Evolutionary conservation across 2,797 vertebrate genomes (phyloP).

Genomic region (Paramormyrops hopkinsi): DNA sequence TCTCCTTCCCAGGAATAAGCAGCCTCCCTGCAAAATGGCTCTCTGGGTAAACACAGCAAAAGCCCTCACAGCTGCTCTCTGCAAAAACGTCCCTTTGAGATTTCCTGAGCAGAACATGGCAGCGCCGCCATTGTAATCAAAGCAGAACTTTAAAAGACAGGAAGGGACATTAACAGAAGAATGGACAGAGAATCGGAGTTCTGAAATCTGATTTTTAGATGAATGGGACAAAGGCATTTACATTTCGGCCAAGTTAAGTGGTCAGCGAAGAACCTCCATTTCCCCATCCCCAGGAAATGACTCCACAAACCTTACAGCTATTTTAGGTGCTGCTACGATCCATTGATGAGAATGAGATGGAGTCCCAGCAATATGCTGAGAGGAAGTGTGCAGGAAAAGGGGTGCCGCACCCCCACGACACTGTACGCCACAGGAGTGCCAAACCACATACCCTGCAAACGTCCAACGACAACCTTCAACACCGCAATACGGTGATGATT

Average conservation of each 20-base stretch:
- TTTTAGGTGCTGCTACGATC: not conserved
- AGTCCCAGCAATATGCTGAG: not conserved
- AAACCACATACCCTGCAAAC: not conserved
- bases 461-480: not conserved
- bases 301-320: conserved; percentile 13
- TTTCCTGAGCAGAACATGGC: not conserved
- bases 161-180: conserved; percentile 24
- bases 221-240: conserved; percentile 19
- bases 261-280: conserved; percentile 1
- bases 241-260: not conserved
- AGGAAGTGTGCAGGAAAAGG: not conserved
- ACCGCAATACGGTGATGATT: not conserved
- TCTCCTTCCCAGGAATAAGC: not conserved
- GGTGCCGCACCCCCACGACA: not conserved
- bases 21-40: not conserved
- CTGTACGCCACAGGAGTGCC: not conserved
- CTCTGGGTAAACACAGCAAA: not conserved
- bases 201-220: conserved; percentile 15
- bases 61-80: not conserved
- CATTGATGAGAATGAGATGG: not conserved
- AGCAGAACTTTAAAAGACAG: conserved; percentile 28
- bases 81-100: not conserved
- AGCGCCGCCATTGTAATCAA: not conserved
- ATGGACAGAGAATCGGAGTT: conserved; percentile 6
- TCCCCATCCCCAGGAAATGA: conserved; percentile 27